Conservation (phyloP, 2,797 vertebrate species). For the Gymnoscopelus microlampas region DNA sequence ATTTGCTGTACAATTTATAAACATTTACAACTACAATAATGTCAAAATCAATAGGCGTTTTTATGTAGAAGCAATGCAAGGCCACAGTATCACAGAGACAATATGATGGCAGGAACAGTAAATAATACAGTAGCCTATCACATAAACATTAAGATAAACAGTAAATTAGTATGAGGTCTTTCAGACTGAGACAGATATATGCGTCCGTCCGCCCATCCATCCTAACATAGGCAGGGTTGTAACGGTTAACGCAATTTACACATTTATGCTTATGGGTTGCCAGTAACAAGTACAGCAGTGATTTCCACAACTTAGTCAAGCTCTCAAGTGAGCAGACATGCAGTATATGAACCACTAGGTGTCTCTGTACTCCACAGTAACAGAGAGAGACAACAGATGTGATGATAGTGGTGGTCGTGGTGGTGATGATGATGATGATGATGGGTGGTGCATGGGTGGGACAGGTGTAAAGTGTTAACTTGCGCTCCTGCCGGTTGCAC, state of each 20-base stretch:
- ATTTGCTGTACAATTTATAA: slow-evolving; percentile 99
- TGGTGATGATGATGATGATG: no score
- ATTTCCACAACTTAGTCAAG: background rate
- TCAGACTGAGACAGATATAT: slow-evolving; percentile 39
- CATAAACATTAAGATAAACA: slow-evolving; percentile 56
- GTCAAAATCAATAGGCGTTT: slow-evolving; percentile 78
- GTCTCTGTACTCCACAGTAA: slow-evolving; percentile 63
- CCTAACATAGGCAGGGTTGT: slow-evolving; percentile 34
- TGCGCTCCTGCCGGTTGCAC: slow-evolving; percentile 7
- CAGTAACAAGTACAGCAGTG: slow-evolving; percentile 18
- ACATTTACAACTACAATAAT: slow-evolving; percentile 97
- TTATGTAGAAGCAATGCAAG: slow-evolving; percentile 88
- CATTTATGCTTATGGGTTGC: slow-evolving; percentile 5
- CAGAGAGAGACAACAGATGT: slow-evolving; percentile 1
- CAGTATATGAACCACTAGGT: slow-evolving; percentile 60
- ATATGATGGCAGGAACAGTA: slow-evolving; percentile 71
- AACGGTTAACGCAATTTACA: slow-evolving; percentile 17
- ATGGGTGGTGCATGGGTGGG: no score
- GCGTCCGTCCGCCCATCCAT: slow-evolving; percentile 23
- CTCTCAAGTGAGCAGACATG: background rate
- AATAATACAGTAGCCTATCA: slow-evolving; percentile 75
- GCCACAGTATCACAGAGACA: slow-evolving; percentile 85
- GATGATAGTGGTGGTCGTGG: no score
- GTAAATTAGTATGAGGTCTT: slow-evolving; percentile 59
- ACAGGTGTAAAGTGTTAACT: background rate